Evolutionary conservation across 2,797 vertebrate species (phyloP), one percentile per base, ranked within the genome.

Genomic region (Parauchenoglanis ngamensis): DNA sequence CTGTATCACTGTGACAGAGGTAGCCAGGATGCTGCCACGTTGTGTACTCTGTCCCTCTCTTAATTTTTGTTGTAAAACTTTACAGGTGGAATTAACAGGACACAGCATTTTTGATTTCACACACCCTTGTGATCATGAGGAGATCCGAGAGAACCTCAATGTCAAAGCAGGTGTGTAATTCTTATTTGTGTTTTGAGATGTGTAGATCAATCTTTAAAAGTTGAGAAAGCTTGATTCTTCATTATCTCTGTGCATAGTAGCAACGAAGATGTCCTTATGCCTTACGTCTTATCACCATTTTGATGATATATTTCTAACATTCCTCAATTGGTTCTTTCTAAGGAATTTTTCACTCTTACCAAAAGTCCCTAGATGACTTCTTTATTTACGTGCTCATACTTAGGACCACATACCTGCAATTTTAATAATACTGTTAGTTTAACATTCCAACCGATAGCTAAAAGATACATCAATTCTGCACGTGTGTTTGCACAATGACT

Each of bases 91-190:
- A 86, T 92, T 97, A 87, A 97, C 95, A 86, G 97, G 97, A 92
- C 96, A 97, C 88, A 97, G 96, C 88, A 96, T 97, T 93, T 97
- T 96, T 93, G 97, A 97, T 91, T 97, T 97, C 90, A 97, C 96
- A 89, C 97, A 97, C 78, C 97, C 97, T 65, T 97, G 96, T 87
- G 96, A 97, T 91, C 97, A 97, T 0, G 96, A 97, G 90, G 96
- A 97, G 93, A 97, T 97, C 83, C 91, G 96, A 89, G 97, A 97
- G 91, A 97, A 96, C 92, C 94, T 97, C 90, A 96, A 93, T 86
- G 89, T 96, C 87, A 96, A 96, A 94, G 93, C 92, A 81, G 91
- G 91, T 89, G 82, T 70, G 85, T 86, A 21, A 31, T 23, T 54
- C 11, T 68, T 31, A 56, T 76, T 81, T 81, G 6, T n/a, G 40